Evolutionary conservation across 2,888 invertebrate genomes (phyloP).

Genomic region (Drosophila conformis): DNA sequence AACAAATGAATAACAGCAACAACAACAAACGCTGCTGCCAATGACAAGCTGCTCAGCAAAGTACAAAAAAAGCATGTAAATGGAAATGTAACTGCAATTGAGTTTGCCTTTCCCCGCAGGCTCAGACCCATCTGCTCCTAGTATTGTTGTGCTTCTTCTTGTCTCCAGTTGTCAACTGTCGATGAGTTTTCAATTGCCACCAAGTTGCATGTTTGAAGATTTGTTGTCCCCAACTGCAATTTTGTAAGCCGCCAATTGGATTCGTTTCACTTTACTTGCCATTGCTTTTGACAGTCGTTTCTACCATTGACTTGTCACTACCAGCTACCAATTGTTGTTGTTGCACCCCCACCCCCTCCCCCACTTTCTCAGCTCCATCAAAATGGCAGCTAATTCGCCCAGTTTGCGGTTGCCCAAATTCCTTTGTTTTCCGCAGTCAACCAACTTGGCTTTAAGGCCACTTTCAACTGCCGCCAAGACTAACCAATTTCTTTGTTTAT

Average conservation of each 20-base stretch:
- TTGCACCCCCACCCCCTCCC: not conserved
- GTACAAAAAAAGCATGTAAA: slow-evolving; percentile 33
- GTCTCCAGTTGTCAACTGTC: slow-evolving; percentile 74
- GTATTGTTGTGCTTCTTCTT: slow-evolving; percentile 31
- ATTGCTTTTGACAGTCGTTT: slow-evolving; percentile 68
- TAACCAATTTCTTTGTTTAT: slow-evolving; percentile 10
- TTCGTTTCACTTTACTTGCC: slow-evolving; percentile 53
- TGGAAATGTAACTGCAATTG: slow-evolving; percentile 77
- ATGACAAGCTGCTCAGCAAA: slow-evolving; percentile 59
- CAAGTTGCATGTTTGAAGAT: slow-evolving; percentile 78
- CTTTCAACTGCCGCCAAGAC: slow-evolving; percentile 17
- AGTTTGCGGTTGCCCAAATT: slow-evolving; percentile 53
- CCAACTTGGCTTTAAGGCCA: slow-evolving; percentile 28
- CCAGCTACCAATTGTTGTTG: slow-evolving; percentile 29
- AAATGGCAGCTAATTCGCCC: slow-evolving; percentile 56
- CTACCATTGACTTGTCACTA: slow-evolving; percentile 56
- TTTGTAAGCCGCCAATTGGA: slow-evolving; percentile 71
- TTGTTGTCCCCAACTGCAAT: slow-evolving; percentile 53
- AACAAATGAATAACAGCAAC: slow-evolving; percentile 65
- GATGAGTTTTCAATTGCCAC: slow-evolving; percentile 80
- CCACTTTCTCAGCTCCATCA: not conserved
- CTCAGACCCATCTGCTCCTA: slow-evolving; percentile 1
- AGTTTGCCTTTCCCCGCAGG: slow-evolving; percentile 52
- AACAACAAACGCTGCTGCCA: slow-evolving; percentile 38
- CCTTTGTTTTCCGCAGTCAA: slow-evolving; percentile 57